These are phyloP conservation scores for Ecliptopera silaceata DNA, from an alignment of 2,888 invertebrate genomes.

Conservation along the genomic window DNA sequence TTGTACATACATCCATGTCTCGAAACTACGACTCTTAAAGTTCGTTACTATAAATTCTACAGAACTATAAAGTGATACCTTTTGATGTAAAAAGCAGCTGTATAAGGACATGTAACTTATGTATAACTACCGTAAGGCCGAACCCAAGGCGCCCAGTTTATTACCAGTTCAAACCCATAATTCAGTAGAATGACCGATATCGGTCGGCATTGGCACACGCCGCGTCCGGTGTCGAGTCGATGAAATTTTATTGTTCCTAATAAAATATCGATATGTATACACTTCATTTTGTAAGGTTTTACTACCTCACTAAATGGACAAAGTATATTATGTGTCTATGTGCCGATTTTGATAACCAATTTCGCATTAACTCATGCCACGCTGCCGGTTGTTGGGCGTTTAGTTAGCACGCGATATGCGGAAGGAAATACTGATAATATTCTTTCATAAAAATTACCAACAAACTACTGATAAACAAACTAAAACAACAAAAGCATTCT, in stretches of 20 bases:
- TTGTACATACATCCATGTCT: too few species aligned
- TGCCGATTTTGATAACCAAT: too few species aligned
- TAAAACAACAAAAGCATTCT: not conserved
- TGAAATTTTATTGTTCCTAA: conserved; percentile 10
- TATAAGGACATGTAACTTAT: not conserved
- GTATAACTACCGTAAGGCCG: not conserved
- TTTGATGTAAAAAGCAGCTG: too few species aligned
- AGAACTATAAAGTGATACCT: not conserved
- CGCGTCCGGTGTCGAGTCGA: conserved; percentile 40
- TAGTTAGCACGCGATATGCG: too few species aligned
- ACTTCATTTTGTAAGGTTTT: not conserved
- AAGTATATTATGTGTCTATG: not conserved
- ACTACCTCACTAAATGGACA: not conserved
- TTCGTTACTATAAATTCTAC: too few species aligned
- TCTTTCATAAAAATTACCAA: not conserved
- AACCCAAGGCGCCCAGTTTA: conserved; percentile 13
- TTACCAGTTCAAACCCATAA: conserved; percentile 20
- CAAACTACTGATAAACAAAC: not conserved
- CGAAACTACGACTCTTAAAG: too few species aligned
- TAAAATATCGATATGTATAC: conserved; percentile 2
- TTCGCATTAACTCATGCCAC: too few species aligned
- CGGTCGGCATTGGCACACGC: conserved; percentile 39
- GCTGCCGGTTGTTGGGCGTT: too few species aligned
- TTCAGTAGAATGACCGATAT: conserved; percentile 37
- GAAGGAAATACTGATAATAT: too few species aligned